A percentile compares a stretch with the other conserved stretches of the same genome.
Conservation (phyloP, 2,888 invertebrate genomes). For the Drosophila aldrichi region DNA sequence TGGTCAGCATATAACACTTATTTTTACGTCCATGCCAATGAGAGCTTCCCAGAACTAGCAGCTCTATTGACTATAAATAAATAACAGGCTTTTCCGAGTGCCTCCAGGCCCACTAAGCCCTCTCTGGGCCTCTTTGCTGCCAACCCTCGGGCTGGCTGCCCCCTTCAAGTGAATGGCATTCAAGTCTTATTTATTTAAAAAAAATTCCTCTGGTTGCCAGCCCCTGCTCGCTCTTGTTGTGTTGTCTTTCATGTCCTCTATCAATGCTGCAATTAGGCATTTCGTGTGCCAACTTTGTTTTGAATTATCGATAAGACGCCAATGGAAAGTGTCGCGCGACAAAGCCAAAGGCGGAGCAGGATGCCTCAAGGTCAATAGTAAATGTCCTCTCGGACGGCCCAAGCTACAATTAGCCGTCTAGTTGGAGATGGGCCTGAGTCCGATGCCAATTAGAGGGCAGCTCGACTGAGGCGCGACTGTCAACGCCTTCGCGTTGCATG, state of each 20-base stretch:
- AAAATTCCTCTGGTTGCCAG: background rate
- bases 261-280: constrained; percentile 13
- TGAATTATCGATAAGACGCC: constrained; percentile 9
- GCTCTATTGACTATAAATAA: constrained; percentile 1
- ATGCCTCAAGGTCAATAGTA: constrained; percentile 24
- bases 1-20: too few relatives aligned
- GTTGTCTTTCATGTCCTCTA: background rate
- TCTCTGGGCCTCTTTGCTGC: background rate
- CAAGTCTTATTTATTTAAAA: constrained; percentile 1
- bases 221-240: background rate
- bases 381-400: background rate
- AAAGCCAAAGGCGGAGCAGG: background rate
- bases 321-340: background rate
- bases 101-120: background rate
- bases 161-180: background rate
- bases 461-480: constrained; percentile 24
- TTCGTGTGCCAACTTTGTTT: constrained; percentile 15
- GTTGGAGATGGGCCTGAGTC: constrained; percentile 12
- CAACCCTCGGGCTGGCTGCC: background rate
- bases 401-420: constrained; percentile 26
- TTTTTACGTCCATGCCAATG: background rate
- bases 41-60: background rate
- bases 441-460: constrained; percentile 34
- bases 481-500: constrained; percentile 24
- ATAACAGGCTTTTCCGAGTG: background rate